Base-by-base conservation (phyloP, 2,797 vertebrate species). In the Pseudochaenichthys georgianus region DNA sequence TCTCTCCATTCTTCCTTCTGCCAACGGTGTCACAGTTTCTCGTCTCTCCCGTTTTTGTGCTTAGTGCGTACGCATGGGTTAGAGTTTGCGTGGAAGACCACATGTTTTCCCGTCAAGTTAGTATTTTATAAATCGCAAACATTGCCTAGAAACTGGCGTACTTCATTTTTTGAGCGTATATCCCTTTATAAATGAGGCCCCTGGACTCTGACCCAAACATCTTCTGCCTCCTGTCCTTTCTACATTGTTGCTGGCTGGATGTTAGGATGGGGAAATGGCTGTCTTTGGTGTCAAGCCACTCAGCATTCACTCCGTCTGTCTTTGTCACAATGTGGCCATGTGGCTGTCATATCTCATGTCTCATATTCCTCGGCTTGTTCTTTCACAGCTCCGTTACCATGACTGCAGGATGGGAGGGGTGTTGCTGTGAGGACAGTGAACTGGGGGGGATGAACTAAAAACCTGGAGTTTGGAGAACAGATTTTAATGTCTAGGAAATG, bases 301-400 rank as follows among this genome's bases (percentile, higher is more conserved):
- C 77, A 62, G 77, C 85, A 65, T 74, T 80, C 69, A 47, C 87
- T 85, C 87, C 80, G 81, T 92, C 84, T 90, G 85, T 88, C 88
- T 86, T 81, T 76, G 87, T 86, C 90, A 90, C 90, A 92, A 84
- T 90, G 89, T 88, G 86, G 91, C 91, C 91, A 90, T 91, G 91
- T 90, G 90, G 91, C 89, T 89, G 85, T 93, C 90, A 88, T 91
- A 85, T 88, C 78, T 69, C 80, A 65, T 84, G 80, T 82, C 72
- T 90, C 87, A 85, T 88, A 82, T 84, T 91, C 85, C 88, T 85
- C 83, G 55, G 85, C 86, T 86, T 88, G 88, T 92, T 90, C 87
- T 88, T 91, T 93, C 90, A 90, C 90, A 90, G 88, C 90, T 92
- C 92, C 1, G 92, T 93, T 94, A 90, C 92, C 93, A 94, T 94